Percentiles rank a stretch among this genome's conserved stretches.
These are phyloP conservation scores for Tangara arthus DNA, from an alignment of 2,797 vertebrate species.

Conservation along the genomic window DNA sequence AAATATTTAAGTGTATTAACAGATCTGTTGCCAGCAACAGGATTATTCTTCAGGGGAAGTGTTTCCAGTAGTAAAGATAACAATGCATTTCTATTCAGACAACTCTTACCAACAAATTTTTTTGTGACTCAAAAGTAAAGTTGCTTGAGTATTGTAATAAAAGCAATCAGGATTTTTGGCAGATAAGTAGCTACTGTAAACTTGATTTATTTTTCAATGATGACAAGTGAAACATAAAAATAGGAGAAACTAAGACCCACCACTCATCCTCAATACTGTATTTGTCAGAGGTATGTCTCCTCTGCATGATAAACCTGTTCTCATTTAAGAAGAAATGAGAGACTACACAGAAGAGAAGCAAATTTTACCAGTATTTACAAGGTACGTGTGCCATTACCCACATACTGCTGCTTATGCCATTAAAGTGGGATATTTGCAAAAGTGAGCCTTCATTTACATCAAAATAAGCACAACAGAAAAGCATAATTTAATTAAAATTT, in stretches of 20 bases:
- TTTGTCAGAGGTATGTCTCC: not conserved
- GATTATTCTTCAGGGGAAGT: not conserved
- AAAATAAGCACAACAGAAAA: not conserved
- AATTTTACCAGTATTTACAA: not conserved
- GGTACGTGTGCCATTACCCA: not conserved
- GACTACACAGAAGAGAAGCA: not conserved
- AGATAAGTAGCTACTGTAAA: not conserved
- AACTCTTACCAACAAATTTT: not conserved
- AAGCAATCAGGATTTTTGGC: not conserved
- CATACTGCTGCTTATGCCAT: not conserved
- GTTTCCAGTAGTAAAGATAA: not conserved
- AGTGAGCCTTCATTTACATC: not conserved
- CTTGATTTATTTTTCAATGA: not conserved
- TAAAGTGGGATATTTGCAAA: not conserved
- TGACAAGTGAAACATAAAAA: not conserved
- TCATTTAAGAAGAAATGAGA: not conserved
- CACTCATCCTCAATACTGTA: not conserved
- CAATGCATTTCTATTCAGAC: not conserved
- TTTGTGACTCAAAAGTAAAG: not conserved
- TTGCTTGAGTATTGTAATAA: not conserved
- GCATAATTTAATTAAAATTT: not conserved
- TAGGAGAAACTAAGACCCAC: not conserved
- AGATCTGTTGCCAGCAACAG: not conserved
- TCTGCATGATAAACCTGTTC: not conserved
- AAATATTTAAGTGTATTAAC: not conserved